These are phyloP conservation scores for Eucera pruinosa DNA, from an alignment of 2,888 invertebrate genomes.

Conservation along the genomic window DNA sequence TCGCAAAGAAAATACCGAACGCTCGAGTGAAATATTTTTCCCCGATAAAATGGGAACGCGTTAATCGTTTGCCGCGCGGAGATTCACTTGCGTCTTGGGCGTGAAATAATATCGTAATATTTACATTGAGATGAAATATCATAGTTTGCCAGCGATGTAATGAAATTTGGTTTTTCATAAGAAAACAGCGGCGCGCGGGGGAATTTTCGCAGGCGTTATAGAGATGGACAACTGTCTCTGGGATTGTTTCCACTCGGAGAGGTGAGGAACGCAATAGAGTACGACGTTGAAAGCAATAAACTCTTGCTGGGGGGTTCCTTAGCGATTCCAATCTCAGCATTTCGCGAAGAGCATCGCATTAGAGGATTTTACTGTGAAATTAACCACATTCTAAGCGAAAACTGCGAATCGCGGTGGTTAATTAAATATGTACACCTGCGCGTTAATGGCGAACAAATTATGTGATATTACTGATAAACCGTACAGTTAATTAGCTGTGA, in stretches of 20 bases:
- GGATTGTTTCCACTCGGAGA: constrained; percentile 5
- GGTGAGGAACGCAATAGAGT: constrained; percentile 59
- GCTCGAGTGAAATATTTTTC: not conserved
- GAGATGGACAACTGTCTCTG: constrained; percentile 16
- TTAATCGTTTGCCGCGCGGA: not conserved
- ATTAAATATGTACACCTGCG: constrained; percentile 22
- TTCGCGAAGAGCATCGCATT: constrained; percentile 16
- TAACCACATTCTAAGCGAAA: not conserved
- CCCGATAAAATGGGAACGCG: not conserved
- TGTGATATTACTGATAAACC: not conserved
- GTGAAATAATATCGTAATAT: not conserved
- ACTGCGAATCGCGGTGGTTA: constrained; percentile 19
- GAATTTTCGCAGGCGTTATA: constrained; percentile 17
- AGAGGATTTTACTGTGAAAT: constrained; percentile 15
- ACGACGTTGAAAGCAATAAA: constrained; percentile 55
- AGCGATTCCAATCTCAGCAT: constrained; percentile 40
- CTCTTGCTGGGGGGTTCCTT: constrained; percentile 37
- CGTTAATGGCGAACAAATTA: constrained; percentile 30
- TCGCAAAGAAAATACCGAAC: no score
- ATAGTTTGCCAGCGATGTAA: not conserved
- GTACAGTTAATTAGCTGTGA: constrained; percentile 19
- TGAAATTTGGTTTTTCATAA: not conserved
- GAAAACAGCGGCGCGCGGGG: not conserved
- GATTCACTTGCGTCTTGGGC: not conserved
- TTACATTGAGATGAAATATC: constrained; percentile 5